Conservation (phyloP, 2,797 vertebrate species). For the Psittacula derbiana region DNA sequence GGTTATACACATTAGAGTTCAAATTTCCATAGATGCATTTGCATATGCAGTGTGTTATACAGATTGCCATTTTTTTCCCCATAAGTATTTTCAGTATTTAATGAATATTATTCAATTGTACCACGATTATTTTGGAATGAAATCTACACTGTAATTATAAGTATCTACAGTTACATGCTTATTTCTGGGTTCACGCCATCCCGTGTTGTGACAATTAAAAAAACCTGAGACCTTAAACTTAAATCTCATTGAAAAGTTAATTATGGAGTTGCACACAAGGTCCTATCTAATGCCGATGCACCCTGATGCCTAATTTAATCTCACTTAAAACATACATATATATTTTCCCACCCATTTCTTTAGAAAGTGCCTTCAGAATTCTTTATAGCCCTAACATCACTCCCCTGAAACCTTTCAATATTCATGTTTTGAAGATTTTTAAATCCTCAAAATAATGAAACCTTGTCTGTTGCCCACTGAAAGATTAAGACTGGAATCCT, state of each 20-base stretch:
- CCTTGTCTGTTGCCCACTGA: neutral
- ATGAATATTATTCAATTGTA: neutral
- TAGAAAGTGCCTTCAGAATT: neutral
- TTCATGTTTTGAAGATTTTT: neutral
- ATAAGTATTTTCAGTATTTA: neutral
- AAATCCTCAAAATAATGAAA: neutral
- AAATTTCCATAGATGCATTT: neutral
- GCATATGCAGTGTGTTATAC: neutral
- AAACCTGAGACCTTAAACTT: neutral
- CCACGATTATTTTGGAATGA: neutral
- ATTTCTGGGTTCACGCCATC: neutral
- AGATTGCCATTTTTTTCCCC: neutral
- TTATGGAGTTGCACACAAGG: neutral
- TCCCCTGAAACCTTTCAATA: neutral
- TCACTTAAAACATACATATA: neutral
- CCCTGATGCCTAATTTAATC: neutral
- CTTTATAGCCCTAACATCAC: neutral
- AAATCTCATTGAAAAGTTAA: neutral
- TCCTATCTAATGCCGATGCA: neutral
- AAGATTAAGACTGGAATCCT: neutral
- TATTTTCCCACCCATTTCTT: neutral
- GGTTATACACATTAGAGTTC: neutral
- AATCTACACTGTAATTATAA: neutral
- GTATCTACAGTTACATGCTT: neutral
- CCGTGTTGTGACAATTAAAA: neutral